Base-by-base conservation (phyloP, 2,113 vertebrate species). In the Elgaria multicarinata region DNA sequence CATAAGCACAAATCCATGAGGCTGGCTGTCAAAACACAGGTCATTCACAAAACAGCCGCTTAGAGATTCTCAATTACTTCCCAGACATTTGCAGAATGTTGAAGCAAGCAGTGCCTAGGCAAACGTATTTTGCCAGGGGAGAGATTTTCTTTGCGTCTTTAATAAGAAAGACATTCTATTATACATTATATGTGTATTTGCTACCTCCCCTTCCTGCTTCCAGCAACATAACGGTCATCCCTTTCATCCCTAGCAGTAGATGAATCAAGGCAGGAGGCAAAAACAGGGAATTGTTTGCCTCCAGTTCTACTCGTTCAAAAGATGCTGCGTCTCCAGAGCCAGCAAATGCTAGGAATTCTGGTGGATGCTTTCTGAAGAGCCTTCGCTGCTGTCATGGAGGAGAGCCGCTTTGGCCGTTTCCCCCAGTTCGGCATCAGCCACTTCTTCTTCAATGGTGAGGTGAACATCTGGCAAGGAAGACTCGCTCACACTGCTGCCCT, bases 401-500 rank as follows among this genome's bases (percentile, higher is more conserved):
- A 89, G 90, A 0, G 95, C 96, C 0, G 91, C 93, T 95, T 97
- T 97, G 0, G 96, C 93, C 0, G 86, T 97, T 91, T 98, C 98
- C 86, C 92, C 98, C 10, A 96, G 92, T 42, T 97, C 97, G 1
- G 97, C 93, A 33, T 98, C 98, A 2, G 98, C 95, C 75, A 95
- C 96, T 93, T 99, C 98, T 90, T 99, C 99, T 95, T 99, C 98
- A 82, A 99, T 99, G 91, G 98, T 97, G 93, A 98, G 94, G 93
- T 97, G 98, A 79, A 98, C 96, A 0, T 99, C 99, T 33, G 98
- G 97, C 31, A 98, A 98, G 10, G 98, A 99, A 93, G 98, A 98
- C 85, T 99, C 98, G 93, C 98, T 99, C 78, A 98, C 93, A 0
- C 99, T 99, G 96, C 98, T 98, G 74, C 98, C 98, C 92, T 99